Percentiles rank a stretch among this genome's conserved stretches.
Evolutionary conservation across 2,797 vertebrate species (phyloP).

Genomic region (Cottoperca gobio): DNA sequence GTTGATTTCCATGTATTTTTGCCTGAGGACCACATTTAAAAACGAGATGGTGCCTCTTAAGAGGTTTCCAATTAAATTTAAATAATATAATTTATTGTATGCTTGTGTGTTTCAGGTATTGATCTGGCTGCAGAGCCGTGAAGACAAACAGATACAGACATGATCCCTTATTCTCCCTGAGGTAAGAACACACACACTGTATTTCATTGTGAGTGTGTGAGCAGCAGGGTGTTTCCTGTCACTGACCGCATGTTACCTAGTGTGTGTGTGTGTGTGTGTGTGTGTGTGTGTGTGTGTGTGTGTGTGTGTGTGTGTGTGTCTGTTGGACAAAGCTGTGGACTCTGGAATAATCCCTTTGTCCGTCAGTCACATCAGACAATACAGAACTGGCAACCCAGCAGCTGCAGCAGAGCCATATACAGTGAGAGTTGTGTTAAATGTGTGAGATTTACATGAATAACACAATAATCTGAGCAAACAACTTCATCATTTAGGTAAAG

Average conservation of each 20-base stretch:
- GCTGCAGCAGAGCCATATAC: conserved; percentile 27
- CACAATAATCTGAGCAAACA: too few relatives aligned
- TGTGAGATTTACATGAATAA: neutral
- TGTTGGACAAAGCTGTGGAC: conserved; percentile 48
- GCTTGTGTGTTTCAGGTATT: conserved; percentile 50
- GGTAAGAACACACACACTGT: conserved; percentile 36
- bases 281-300: conserved; percentile 8
- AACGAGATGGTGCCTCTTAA: neutral
- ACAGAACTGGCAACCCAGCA: conserved; percentile 25
- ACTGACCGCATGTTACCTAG: conserved; percentile 46
- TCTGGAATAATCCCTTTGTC: conserved; percentile 68
- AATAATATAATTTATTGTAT: neutral
- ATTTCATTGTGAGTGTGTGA: neutral
- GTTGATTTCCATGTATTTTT: too few relatives aligned
- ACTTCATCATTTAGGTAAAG: too few relatives aligned
- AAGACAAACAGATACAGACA: conserved; percentile 40
- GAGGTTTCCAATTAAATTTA: neutral
- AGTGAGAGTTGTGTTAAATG: neutral
- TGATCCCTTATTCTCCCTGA: conserved; percentile 66
- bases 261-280: conserved; percentile 5
- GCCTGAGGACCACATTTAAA: neutral
- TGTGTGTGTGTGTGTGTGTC: conserved; percentile 28
- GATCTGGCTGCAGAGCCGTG: conserved; percentile 19
- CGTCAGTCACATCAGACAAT: conserved; percentile 31
- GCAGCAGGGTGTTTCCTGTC: neutral